Percentiles rank a stretch among this genome's conserved stretches.
phyloP scores from a whole-genome alignment of 1,140 invertebrate genomes.

The Cydia splendana region DNA sequence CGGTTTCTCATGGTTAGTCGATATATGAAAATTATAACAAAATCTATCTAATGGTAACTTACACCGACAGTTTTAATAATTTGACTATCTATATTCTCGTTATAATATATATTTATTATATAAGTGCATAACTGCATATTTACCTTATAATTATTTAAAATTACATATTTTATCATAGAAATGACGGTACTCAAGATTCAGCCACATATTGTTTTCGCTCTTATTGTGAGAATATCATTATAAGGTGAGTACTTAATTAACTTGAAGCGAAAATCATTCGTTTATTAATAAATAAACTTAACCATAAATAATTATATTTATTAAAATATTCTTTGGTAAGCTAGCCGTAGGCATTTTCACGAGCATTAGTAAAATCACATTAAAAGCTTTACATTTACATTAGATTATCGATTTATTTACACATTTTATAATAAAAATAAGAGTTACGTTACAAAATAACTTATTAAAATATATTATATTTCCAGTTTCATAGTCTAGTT shows the following conservation, averaged over 20 bases:
- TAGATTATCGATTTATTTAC: conserved; percentile 40
- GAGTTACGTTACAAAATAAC: conserved; percentile 26
- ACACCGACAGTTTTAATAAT: neutral
- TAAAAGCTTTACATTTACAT: conserved; percentile 36
- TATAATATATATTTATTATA: neutral
- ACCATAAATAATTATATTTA: conserved; percentile 25
- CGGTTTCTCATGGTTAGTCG: neutral
- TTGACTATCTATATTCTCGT: neutral
- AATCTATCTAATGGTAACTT: conserved; percentile 22
- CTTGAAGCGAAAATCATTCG: too few species aligned
- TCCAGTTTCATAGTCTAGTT: conserved; percentile 9
- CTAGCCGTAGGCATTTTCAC: conserved; percentile 57
- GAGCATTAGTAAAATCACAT: conserved; percentile 56
- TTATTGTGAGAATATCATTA: neutral
- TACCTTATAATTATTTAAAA: neutral
- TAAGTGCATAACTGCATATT: neutral
- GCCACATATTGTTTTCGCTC: neutral
- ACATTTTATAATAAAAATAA: conserved; percentile 22
- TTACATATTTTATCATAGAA: neutral
- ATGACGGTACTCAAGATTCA: neutral
- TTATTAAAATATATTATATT: conserved; percentile 33
- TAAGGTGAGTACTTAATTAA: neutral
- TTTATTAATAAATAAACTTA: conserved; percentile 1
- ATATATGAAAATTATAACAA: conserved; percentile 1
- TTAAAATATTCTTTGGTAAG: conserved; percentile 65